Conservation (phyloP, 1,140 invertebrate species). For the Scylla paramamosain region DNA sequence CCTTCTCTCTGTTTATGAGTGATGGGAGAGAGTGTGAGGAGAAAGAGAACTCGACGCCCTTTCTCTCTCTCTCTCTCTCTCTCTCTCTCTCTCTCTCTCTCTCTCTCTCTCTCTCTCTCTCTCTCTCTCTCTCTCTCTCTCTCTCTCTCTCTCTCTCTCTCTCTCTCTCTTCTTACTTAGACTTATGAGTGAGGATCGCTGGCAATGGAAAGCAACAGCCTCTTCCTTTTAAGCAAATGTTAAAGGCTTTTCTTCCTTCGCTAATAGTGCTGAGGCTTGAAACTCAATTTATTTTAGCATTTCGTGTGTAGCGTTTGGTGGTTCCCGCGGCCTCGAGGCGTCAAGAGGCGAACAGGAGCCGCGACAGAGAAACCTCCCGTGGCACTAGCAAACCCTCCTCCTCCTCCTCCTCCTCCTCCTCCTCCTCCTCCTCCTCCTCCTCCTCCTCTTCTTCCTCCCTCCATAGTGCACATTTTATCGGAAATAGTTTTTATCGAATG, state of each 20-base stretch:
- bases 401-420: too few relatives aligned
- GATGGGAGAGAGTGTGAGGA: too few relatives aligned
- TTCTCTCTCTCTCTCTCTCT: slow-evolving; percentile 26
- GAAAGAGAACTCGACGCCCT: too few relatives aligned
- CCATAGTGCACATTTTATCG: background rate
- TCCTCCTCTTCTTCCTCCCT: background rate
- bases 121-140: background rate
- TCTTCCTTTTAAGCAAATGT: too few relatives aligned
- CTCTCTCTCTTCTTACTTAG: background rate
- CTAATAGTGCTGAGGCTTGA: too few relatives aligned
- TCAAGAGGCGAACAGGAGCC: background rate
- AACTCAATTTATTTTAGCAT: background rate
- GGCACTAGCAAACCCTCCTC: background rate
- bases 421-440: background rate
- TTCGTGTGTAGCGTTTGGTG: background rate
- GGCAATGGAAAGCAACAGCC: too few relatives aligned
- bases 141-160: slow-evolving; percentile 41
- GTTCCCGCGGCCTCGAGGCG: background rate
- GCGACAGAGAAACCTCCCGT: background rate
- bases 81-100: slow-evolving; percentile 41
- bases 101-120: slow-evolving; percentile 37
- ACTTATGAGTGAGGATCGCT: too few relatives aligned
- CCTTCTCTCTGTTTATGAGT: too few relatives aligned
- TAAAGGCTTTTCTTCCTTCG: too few relatives aligned
- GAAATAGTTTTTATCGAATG: slow-evolving; percentile 13